Percentiles rank a stretch among this genome's conserved stretches.
Conservation (phyloP, 2,888 invertebrate species). For the Nephrotoma guestfalica region DNA sequence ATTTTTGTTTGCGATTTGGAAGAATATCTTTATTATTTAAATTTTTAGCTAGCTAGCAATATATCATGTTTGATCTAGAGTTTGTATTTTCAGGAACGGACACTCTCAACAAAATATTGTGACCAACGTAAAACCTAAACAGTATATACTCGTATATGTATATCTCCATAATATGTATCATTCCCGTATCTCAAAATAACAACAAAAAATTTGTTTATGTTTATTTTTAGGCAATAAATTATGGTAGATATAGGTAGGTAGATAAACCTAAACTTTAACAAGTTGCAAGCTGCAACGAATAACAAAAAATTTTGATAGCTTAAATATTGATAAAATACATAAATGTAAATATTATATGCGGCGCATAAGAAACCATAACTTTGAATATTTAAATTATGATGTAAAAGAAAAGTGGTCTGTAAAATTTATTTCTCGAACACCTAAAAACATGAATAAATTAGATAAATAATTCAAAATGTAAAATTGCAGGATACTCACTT, state of each 20-base stretch:
- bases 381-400: neutral
- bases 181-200: neutral
- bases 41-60: too few species aligned
- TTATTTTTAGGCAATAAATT: neutral
- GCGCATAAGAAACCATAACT: neutral
- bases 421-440: neutral
- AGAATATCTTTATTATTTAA: too few species aligned
- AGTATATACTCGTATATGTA: neutral
- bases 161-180: neutral
- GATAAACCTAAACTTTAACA: neutral
- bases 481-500: neutral
- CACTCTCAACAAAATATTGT: too few species aligned
- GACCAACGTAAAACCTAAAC: too few species aligned
- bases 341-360: neutral
- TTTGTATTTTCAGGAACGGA: too few species aligned
- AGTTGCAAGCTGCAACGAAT: neutral
- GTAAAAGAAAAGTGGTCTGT: neutral
- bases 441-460: neutral
- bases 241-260: neutral
- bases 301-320: neutral
- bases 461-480: neutral
- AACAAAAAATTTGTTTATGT: neutral
- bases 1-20: too few species aligned
- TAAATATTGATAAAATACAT: neutral
- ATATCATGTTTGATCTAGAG: too few species aligned